phyloP scores from a whole-genome alignment of 2,888 invertebrate genomes.

The Melanophora roralis region DNA sequence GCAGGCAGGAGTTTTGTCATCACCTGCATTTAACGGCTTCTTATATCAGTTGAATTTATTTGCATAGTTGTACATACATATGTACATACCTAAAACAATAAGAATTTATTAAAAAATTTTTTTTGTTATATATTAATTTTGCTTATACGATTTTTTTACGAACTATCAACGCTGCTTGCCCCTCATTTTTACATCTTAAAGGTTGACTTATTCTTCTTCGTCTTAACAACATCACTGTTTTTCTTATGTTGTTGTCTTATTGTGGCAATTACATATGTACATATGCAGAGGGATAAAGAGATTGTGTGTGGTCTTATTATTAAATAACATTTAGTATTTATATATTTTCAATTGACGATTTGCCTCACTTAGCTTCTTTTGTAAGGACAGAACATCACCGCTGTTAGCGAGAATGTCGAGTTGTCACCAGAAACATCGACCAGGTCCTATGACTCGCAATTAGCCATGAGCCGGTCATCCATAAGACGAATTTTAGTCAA shows the following conservation, averaged over 20 bases:
- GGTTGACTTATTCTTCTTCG: not conserved
- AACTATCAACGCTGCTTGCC: not conserved
- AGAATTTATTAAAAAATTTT: conserved; percentile 13
- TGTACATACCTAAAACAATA: not conserved
- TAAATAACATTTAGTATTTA: conserved; percentile 12
- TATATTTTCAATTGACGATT: conserved; percentile 13
- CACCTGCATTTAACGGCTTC: conserved; percentile 26
- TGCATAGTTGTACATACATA: not conserved
- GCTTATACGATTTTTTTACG: not conserved
- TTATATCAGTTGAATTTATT: not conserved
- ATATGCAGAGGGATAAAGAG: not conserved
- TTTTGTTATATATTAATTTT: conserved; percentile 28
- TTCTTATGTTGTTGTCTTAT: conserved; percentile 11
- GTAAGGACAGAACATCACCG: too few relatives aligned
- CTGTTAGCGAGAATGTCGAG: too few relatives aligned
- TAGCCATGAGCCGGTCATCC: too few relatives aligned
- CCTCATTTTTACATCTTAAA: conserved; percentile 1
- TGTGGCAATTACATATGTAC: conserved; percentile 5
- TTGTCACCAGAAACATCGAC: too few relatives aligned
- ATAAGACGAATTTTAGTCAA: too few relatives aligned
- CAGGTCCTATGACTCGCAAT: too few relatives aligned
- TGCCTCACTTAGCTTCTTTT: conserved; percentile 31
- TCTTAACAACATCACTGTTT: not conserved
- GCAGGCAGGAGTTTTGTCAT: conserved; percentile 25
- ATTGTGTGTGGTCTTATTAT: conserved; percentile 40